Percentiles rank a stretch among this genome's conserved stretches.
These are phyloP conservation scores for Fistularia tabacaria DNA, from an alignment of 2,797 vertebrate species.

Conservation along the genomic window DNA sequence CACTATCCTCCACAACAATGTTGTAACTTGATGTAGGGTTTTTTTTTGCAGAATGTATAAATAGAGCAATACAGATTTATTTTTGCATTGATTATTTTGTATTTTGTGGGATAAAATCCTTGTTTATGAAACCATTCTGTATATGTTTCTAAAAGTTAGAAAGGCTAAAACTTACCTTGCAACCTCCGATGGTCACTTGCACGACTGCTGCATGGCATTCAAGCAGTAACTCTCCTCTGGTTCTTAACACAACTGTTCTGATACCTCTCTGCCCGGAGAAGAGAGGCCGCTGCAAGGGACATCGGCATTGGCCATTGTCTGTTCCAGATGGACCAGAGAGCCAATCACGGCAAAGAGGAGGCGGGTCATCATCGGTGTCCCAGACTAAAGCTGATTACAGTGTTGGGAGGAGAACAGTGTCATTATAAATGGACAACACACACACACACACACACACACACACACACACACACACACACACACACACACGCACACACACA, in stretches of 20 bases:
- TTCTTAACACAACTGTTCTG: slow-evolving; percentile 5
- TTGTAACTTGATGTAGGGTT: no score
- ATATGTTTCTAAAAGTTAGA: no score
- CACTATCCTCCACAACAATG: no score
- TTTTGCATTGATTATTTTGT: no score
- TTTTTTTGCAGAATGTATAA: no score
- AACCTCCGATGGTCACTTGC: slow-evolving; percentile 7
- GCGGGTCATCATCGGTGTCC: neutral
- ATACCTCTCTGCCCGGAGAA: slow-evolving; percentile 22
- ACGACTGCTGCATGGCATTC: neutral
- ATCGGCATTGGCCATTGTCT: slow-evolving; percentile 42
- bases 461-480: no score
- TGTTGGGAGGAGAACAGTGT: neutral
- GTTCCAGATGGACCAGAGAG: slow-evolving; percentile 2
- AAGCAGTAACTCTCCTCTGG: neutral
- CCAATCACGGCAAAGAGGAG: slow-evolving; percentile 37
- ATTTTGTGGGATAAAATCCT: neutral
- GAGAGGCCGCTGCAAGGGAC: slow-evolving; percentile 41
- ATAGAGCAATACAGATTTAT: no score
- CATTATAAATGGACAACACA: no score
- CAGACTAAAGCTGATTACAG: slow-evolving; percentile 61
- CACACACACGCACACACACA: no score
- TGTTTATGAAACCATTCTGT: no score
- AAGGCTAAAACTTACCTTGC: slow-evolving; percentile 29
- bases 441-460: no score